Conservation (phyloP, 2,113 vertebrate genomes). For the Indri indri region DNA sequence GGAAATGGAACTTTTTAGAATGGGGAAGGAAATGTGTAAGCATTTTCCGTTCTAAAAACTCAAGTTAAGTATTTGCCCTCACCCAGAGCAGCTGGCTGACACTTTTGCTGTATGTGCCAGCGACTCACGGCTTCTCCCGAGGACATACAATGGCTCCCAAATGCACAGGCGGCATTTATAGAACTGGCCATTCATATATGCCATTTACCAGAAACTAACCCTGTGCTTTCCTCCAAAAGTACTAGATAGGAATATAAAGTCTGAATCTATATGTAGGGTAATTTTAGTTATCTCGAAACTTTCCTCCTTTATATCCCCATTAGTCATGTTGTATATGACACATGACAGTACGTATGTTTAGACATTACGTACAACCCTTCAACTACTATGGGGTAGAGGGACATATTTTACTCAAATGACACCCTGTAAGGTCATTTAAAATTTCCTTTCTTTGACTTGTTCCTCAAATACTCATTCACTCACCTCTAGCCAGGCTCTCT, state of each 20-base stretch:
- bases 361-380: not conserved
- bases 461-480: not conserved
- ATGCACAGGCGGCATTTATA: not conserved
- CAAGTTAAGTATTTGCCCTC: not conserved
- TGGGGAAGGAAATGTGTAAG: conserved; percentile 39
- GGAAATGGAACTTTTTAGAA: not conserved
- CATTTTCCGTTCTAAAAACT: conserved; percentile 38
- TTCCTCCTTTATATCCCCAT: not conserved
- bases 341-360: not conserved
- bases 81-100: not conserved
- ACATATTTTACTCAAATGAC: not conserved
- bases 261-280: not conserved
- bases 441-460: not conserved
- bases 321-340: not conserved
- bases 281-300: not conserved
- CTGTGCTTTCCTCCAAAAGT: not conserved
- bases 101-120: not conserved
- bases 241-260: not conserved
- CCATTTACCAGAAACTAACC: not conserved
- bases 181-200: not conserved
- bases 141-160: not conserved
- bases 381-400: not conserved
- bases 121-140: not conserved
- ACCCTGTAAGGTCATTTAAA: not conserved
- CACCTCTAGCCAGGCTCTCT: not conserved